A percentile compares a stretch with the other conserved stretches of the same genome.
Conservation (phyloP, 2,113 vertebrate species). For the Prunella himalayana region DNA sequence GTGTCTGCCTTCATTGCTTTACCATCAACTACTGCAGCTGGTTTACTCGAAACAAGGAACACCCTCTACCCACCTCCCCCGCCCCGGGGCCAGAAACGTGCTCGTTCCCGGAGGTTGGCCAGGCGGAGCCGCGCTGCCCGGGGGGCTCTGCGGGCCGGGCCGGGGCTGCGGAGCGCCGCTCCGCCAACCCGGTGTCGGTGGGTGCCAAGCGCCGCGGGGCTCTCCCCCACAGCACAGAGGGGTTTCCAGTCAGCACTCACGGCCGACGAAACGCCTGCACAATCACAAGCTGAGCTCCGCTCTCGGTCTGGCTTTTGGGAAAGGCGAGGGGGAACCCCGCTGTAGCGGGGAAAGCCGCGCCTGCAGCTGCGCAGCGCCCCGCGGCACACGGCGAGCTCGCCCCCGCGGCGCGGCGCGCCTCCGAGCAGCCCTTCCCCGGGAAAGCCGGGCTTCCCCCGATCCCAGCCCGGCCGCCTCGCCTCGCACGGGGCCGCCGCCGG, state of each 20-base stretch:
- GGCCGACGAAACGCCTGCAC: background rate
- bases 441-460: background rate
- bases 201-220: background rate
- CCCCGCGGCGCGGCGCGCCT: background rate
- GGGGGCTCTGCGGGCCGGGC: too few species aligned
- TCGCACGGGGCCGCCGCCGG: background rate
- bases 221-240: background rate
- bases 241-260: background rate
- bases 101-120: constrained; percentile 30
- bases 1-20: constrained; percentile 81
- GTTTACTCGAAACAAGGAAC: constrained; percentile 75
- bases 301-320: background rate
- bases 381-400: background rate
- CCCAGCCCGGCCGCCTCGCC: background rate
- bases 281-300: background rate
- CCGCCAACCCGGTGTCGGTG: background rate
- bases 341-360: background rate
- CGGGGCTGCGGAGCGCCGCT: background rate
- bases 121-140: background rate
- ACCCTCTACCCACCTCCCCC: constrained; percentile 42
- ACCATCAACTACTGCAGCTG: constrained; percentile 83
- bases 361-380: constrained; percentile 1
- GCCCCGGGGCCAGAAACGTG: background rate
- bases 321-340: background rate
- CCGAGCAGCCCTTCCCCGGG: background rate